Evolutionary conservation across 2,888 invertebrate species (phyloP).

Genomic region (Odontothrips loti): DNA sequence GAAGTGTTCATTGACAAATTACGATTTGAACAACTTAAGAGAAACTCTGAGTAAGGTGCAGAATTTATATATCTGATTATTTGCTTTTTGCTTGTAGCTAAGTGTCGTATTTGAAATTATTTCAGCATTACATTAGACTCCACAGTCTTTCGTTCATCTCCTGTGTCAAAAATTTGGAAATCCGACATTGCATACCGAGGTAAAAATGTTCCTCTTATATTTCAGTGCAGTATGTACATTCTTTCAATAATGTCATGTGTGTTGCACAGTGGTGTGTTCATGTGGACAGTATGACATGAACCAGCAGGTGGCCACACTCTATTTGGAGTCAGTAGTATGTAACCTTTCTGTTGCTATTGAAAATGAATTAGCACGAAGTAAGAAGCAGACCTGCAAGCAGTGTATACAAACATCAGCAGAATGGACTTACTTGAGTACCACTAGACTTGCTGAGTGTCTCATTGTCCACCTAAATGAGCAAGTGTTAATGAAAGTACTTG

Average conservation of each 20-base stretch:
- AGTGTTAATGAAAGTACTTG: neutral
- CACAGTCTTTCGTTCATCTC: neutral
- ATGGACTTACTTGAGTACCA: neutral
- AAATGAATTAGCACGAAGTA: neutral
- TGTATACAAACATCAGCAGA: neutral
- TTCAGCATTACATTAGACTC: neutral
- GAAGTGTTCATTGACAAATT: neutral
- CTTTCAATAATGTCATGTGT: neutral
- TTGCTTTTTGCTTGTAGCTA: neutral
- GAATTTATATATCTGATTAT: neutral
- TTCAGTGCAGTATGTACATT: neutral
- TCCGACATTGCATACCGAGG: neutral
- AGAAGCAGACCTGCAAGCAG: neutral
- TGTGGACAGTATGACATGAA: neutral
- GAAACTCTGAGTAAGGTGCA: neutral
- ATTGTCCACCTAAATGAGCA: neutral
- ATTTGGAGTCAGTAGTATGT: neutral
- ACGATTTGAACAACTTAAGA: neutral
- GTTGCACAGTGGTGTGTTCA: neutral
- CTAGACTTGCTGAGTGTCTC: too few species aligned
- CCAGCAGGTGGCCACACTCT: neutral
- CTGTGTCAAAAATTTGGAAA: neutral
- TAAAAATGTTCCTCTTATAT: too few species aligned
- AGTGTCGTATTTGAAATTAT: neutral
- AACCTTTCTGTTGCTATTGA: neutral